Conservation (phyloP, 2,797 vertebrate species). For the Rhyacichthys aspro region DNA sequence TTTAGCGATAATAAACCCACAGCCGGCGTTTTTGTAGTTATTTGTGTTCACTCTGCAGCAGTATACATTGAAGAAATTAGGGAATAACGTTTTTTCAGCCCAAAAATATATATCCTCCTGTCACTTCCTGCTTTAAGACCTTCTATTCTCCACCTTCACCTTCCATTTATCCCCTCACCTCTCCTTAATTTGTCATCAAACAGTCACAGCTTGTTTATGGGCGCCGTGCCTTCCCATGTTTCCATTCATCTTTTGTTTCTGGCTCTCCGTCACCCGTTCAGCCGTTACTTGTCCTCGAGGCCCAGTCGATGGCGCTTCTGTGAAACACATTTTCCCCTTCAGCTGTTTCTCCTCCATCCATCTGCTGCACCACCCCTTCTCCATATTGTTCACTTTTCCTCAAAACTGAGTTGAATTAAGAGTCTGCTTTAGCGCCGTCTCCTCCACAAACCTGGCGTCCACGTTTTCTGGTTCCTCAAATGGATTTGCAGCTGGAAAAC, state of each 20-base stretch:
- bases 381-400: conserved; percentile 54
- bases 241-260: conserved; percentile 38
- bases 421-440: conserved; percentile 88
- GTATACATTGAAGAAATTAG: not conserved
- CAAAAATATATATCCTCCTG: conserved; percentile 5
- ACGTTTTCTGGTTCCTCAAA: conserved; percentile 83
- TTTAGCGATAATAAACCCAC: not conserved
- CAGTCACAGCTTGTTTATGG: conserved; percentile 55
- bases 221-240: conserved; percentile 35
- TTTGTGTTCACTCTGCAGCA: not conserved
- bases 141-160: conserved; percentile 9
- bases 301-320: conserved; percentile 55
- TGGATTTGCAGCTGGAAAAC: conserved; percentile 59
- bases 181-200: conserved; percentile 46
- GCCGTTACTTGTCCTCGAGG: conserved; percentile 67
- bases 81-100: not conserved
- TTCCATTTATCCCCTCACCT: conserved; percentile 31
- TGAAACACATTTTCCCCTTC: conserved; percentile 46
- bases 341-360: conserved; percentile 42
- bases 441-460: conserved; percentile 86
- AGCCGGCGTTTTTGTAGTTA: not conserved
- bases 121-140: not conserved
- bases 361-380: not conserved
- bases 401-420: conserved; percentile 71
- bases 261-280: conserved; percentile 39